Evolutionary conservation across 1,140 invertebrate species (phyloP).

Genomic region (Papilio aristodemus): DNA sequence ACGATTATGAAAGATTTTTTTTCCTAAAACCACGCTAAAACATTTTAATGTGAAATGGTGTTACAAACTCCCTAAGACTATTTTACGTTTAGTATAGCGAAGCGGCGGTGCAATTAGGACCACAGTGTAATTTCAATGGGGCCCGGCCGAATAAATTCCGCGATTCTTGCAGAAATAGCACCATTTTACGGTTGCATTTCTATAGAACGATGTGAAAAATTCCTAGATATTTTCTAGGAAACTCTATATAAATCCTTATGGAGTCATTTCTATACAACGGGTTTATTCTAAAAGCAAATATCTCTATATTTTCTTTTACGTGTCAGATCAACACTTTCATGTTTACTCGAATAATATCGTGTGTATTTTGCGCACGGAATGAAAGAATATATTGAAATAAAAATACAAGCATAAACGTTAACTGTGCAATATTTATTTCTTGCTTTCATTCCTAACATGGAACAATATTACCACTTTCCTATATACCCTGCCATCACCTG

Average conservation of each 20-base stretch:
- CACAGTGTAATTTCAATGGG: conserved; percentile 3
- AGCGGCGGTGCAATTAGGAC: conserved; percentile 6
- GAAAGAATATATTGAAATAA: too few relatives aligned
- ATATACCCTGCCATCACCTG: too few relatives aligned
- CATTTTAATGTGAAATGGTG: neutral
- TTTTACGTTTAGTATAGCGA: neutral
- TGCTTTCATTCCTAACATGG: too few relatives aligned
- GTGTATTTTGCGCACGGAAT: too few relatives aligned
- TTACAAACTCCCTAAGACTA: neutral
- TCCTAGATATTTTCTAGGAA: neutral
- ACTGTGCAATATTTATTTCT: too few relatives aligned
- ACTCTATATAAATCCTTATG: neutral
- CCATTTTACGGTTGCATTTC: too few relatives aligned
- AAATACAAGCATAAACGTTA: too few relatives aligned
- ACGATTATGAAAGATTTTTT: neutral
- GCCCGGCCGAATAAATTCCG: neutral
- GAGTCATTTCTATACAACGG: neutral
- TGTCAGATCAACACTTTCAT: too few relatives aligned
- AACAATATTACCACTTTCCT: too few relatives aligned
- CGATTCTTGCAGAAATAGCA: neutral
- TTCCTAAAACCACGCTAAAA: neutral
- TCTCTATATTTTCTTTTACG: neutral
- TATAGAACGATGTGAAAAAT: neutral
- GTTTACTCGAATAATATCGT: too few relatives aligned
- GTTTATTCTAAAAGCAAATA: neutral